Evolutionary conservation across 2,888 invertebrate species (phyloP), one percentile per base, ranked within the genome.

Genomic region (Scaptomyza flava): DNA sequence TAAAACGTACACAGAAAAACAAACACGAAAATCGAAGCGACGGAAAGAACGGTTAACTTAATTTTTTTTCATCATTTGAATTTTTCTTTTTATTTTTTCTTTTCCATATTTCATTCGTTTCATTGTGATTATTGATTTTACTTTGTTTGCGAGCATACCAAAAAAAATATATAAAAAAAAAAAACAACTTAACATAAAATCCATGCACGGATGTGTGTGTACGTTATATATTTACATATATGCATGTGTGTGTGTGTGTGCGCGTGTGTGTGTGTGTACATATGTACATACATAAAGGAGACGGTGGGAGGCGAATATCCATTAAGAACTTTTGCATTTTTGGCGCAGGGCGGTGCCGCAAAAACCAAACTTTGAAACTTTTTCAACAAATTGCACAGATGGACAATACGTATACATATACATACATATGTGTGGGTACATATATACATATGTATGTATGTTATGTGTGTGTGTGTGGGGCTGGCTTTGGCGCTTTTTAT

Each of bases 291-390:
- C 12, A 34, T 34, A 12, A 12, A 34, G n/a, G 48, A 17, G 8
- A 9, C 34, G 8, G 8, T 33, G 27, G 34, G 48, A n/a, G 30
- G 33, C 12, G 23, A n/a, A 20, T 20, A 34, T 3, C 34, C 34
- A 34, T 34, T 34, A 34, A 52, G 36, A 68, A 45, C 43, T 14
- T 48, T 61, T 52, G 62, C 45, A 23, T 23, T 23, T 23, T 23
- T 23, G 23, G 4, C 23, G 47, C 50, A 68, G 71, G 72, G 72
- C 72, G 75, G 62, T 50, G 75, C 62, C 72, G 71, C 56, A 56
- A 72, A 71, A 54, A 36, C 50, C 27, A 17, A 57, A 33, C 8
- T 38, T 38, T 38, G 14, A 6, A n/a, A 36, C 14, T 38, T 34
- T 52, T 72, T 59, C 20, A 68, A 56, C 70, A 62, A 58, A 62